Conservation (phyloP, 1,140 invertebrate species). For the Hycleus phaleratus region DNA sequence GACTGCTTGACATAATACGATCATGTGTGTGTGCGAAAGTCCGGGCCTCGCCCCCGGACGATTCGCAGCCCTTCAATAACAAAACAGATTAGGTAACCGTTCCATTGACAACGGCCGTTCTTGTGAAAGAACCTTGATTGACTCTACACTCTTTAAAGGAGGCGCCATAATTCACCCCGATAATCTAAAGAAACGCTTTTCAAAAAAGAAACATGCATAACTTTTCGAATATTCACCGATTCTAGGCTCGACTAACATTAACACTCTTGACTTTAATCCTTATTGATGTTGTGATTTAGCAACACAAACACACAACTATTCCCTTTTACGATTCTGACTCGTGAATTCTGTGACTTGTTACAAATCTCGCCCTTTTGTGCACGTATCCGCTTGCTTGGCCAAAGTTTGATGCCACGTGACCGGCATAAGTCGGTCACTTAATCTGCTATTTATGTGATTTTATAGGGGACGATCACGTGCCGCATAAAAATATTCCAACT, state of each 20-base stretch:
- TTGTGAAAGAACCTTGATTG: no score
- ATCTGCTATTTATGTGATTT: conserved; percentile 43
- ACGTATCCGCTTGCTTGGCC: no score
- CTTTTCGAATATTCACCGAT: no score
- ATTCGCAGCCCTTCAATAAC: conserved; percentile 10
- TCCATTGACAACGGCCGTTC: conserved; percentile 2
- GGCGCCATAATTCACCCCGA: no score
- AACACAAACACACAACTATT: background rate
- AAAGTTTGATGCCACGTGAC: conserved; percentile 30
- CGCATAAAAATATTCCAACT: conserved; percentile 2
- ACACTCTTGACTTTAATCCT: conserved; percentile 12
- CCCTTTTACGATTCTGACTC: background rate
- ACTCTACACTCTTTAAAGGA: no score
- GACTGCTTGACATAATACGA: conserved; percentile 14
- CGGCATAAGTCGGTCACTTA: conserved; percentile 40
- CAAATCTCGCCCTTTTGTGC: no score
- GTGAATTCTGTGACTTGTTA: no score
- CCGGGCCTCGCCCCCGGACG: conserved; percentile 1
- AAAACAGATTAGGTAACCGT: conserved; percentile 9
- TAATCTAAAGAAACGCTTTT: no score
- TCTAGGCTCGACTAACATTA: background rate
- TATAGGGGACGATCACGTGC: conserved; percentile 21
- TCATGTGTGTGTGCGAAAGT: conserved; percentile 11
- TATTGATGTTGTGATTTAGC: conserved; percentile 13
- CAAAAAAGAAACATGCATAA: no score